These are phyloP conservation scores for Oligia fasciuncula DNA, from an alignment of 2,888 invertebrate species.

Conservation along the genomic window DNA sequence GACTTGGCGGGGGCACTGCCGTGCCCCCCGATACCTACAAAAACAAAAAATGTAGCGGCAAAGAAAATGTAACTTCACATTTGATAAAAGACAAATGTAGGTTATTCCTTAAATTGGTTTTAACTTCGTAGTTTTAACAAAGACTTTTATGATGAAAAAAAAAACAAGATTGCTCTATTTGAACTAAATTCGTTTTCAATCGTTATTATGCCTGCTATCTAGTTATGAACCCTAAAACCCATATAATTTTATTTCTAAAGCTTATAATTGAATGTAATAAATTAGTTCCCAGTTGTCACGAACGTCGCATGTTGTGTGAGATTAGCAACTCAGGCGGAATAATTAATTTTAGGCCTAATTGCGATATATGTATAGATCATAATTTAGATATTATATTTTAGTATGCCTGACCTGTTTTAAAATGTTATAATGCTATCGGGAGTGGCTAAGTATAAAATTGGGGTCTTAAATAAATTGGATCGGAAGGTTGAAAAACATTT, in stretches of 20 bases:
- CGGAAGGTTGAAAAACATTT: too few species aligned
- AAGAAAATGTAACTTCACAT: background rate
- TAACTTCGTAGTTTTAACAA: background rate
- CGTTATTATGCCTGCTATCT: background rate
- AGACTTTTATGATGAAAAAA: background rate
- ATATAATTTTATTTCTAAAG: constrained; percentile 10
- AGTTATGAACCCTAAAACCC: background rate
- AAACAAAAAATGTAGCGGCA: too few species aligned
- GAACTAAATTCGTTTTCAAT: background rate
- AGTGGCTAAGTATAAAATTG: background rate
- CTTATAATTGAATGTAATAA: constrained; percentile 33
- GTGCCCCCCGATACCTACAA: too few species aligned
- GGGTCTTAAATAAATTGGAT: background rate
- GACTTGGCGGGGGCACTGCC: too few species aligned
- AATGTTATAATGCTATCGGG: background rate
- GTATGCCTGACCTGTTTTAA: background rate
- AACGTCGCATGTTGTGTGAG: constrained; percentile 32
- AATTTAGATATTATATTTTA: constrained; percentile 23
- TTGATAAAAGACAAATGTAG: background rate
- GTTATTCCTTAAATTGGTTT: background rate
- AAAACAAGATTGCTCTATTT: background rate
- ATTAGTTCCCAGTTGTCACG: constrained; percentile 31
- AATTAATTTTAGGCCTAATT: constrained; percentile 33
- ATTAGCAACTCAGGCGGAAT: constrained; percentile 32
- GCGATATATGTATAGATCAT: constrained; percentile 15